A percentile compares a stretch with the other conserved stretches of the same genome.
These are phyloP conservation scores for Poeciliopsis turrubarensis DNA, from an alignment of 2,113 vertebrate species.

Conservation along the genomic window DNA sequence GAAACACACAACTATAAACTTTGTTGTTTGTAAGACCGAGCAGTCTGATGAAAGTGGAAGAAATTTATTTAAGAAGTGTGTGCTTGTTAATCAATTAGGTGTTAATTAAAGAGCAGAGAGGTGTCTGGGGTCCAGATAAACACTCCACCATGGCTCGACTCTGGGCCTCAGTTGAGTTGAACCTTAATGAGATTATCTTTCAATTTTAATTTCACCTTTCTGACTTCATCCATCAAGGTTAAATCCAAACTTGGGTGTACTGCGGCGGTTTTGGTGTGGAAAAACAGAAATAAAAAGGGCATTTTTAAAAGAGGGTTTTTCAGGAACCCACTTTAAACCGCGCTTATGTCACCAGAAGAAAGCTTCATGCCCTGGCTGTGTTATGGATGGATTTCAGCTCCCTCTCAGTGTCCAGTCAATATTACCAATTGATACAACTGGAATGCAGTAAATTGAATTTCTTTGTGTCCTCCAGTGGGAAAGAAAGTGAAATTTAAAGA, in stretches of 20 bases:
- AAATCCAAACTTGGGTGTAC: neutral
- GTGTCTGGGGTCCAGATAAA: constrained; percentile 57
- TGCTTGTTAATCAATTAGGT: constrained; percentile 72
- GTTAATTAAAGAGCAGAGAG: constrained; percentile 63
- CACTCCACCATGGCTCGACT: constrained; percentile 22
- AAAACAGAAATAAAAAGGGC: neutral
- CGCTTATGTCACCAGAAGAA: too few species aligned
- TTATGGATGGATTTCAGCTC: too few species aligned
- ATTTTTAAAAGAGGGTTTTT: neutral
- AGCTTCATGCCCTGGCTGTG: too few species aligned
- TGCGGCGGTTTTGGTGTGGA: neutral
- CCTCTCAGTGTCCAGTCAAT: neutral
- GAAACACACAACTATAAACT: neutral
- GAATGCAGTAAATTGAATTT: neutral
- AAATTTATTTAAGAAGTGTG: constrained; percentile 60
- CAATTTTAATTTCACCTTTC: constrained; percentile 18
- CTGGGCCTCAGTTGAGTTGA: constrained; percentile 29
- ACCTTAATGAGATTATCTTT: constrained; percentile 54
- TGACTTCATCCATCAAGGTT: constrained; percentile 24
- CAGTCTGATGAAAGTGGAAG: constrained; percentile 65
- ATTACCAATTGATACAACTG: neutral
- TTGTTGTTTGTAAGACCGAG: neutral
- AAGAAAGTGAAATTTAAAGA: neutral
- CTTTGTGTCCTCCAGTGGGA: too few species aligned
- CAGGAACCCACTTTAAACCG: neutral